These are phyloP conservation scores for Hyaena hyaena DNA, from an alignment of 2,113 vertebrate species.

Conservation along the genomic window DNA sequence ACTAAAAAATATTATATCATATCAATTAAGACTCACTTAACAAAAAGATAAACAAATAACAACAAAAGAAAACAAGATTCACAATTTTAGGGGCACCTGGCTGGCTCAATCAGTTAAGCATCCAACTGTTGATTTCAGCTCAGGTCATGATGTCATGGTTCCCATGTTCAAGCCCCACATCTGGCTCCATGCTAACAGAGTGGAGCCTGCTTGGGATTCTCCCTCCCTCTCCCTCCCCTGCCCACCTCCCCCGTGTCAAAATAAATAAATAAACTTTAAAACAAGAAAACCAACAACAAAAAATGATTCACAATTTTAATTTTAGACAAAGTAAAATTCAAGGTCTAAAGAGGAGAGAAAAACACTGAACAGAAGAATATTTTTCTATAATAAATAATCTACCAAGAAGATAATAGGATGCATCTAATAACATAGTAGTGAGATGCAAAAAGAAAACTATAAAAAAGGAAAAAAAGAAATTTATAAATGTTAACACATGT, in stretches of 20 bases:
- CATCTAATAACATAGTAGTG: not conserved
- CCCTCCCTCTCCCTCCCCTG: too few species aligned
- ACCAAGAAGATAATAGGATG: not conserved
- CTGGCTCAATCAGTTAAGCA: too few species aligned
- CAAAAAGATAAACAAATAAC: not conserved
- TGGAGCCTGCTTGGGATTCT: too few species aligned
- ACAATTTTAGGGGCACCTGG: not conserved
- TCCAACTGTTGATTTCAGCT: too few species aligned
- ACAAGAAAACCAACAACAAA: not conserved
- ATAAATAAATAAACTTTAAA: too few species aligned
- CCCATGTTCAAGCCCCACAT: too few species aligned
- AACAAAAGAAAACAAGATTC: conserved; percentile 41
- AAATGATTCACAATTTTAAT: conserved; percentile 41
- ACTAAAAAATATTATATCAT: not conserved
- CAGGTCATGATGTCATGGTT: too few species aligned
- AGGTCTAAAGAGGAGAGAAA: not conserved
- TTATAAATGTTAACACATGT: conserved; percentile 18
- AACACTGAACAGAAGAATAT: conserved; percentile 5
- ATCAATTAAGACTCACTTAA: conserved; percentile 37
- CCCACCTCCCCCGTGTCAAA: too few species aligned
- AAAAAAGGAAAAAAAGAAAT: not conserved
- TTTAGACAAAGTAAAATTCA: conserved; percentile 42
- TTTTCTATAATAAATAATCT: conserved; percentile 17
- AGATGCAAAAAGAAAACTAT: not conserved
- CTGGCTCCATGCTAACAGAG: too few species aligned